These are phyloP conservation scores for Tachycineta bicolor DNA, from an alignment of 2,113 vertebrate genomes.

Conservation along the genomic window DNA sequence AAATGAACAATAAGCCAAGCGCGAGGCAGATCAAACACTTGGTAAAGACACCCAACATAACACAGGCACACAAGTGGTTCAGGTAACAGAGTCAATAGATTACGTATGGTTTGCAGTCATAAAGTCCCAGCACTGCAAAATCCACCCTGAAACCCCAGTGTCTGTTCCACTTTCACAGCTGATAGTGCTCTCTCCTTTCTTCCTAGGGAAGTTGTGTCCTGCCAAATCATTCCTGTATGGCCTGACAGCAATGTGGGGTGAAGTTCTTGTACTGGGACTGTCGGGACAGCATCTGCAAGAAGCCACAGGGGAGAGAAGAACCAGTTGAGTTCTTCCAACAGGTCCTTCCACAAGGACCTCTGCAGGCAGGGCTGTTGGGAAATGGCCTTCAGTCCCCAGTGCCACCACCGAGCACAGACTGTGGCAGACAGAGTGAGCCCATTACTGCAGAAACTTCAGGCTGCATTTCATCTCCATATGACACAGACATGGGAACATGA, in stretches of 20 bases:
- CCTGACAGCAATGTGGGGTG: rapidly evolving
- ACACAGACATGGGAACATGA: background rate
- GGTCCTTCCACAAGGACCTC: rapidly evolving
- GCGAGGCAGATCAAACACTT: rapidly evolving
- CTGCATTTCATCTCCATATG: background rate
- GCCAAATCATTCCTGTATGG: background rate
- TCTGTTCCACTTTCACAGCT: background rate
- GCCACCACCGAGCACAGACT: background rate
- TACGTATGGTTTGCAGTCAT: background rate
- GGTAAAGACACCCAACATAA: background rate
- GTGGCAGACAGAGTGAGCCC: background rate
- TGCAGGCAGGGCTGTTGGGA: rapidly evolving
- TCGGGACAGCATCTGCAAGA: rapidly evolving
- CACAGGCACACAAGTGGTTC: background rate
- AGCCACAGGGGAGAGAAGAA: background rate
- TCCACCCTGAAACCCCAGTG: background rate
- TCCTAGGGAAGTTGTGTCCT: background rate
- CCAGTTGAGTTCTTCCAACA: no score
- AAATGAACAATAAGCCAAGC: background rate
- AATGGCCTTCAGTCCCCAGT: rapidly evolving
- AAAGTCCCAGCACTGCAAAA: background rate
- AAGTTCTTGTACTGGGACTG: rapidly evolving
- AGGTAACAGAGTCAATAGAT: rapidly evolving
- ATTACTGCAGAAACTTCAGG: background rate
- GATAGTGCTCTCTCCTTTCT: background rate